Base-by-base conservation (phyloP, 2,797 vertebrate species). In the Apodemus agrarius region DNA sequence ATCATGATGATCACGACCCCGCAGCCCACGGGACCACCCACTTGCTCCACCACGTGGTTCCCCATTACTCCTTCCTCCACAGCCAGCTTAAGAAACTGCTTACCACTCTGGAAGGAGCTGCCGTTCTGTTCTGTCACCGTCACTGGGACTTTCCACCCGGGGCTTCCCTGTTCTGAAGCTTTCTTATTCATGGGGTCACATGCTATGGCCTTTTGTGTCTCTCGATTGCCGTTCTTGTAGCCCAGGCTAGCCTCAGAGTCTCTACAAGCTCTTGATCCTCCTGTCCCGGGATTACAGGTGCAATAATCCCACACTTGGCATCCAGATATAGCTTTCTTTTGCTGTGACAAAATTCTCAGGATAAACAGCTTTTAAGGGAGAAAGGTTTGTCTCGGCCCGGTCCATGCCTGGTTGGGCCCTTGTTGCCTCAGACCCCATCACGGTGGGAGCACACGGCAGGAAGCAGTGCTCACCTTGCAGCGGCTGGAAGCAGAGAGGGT, bases 361-460 rank as follows among this genome's bases (percentile, higher is more conserved):
- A 7, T 49, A 21, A 86, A 24, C 11, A 85, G 43, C 31, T 46
- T 34, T 5, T 34, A 14, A 46, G 82, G 17, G 40, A 84, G 54
- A 82, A 37, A 10, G 37, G 57, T 40, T 82, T 26, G 3, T 5
- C 57, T 31, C 4, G 5, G 4, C 40, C 46, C 59, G 5, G 29
- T 9, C 43, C 3, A 1, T 67, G 83, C 43, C 61, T 46, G 61
- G 40, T 34, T 34, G 61, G 19, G 10, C 3, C 61, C 61, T 46
- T 63, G 40, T 63, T 12, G 40, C 61, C 2, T 1, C 17, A 37
- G 17, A 22, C 2, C 52, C 6, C 79, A 37, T 6, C 24, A 4
- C 0, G 46, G 24, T 9, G 8, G 0, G 10, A 8, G 19, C 52
- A 2, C 14, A 0, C 0, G 11, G 19, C 31, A 31, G 19, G n/a